Evolutionary conservation across 2,797 vertebrate genomes (phyloP).

Genomic region (Limosa lapponica): DNA sequence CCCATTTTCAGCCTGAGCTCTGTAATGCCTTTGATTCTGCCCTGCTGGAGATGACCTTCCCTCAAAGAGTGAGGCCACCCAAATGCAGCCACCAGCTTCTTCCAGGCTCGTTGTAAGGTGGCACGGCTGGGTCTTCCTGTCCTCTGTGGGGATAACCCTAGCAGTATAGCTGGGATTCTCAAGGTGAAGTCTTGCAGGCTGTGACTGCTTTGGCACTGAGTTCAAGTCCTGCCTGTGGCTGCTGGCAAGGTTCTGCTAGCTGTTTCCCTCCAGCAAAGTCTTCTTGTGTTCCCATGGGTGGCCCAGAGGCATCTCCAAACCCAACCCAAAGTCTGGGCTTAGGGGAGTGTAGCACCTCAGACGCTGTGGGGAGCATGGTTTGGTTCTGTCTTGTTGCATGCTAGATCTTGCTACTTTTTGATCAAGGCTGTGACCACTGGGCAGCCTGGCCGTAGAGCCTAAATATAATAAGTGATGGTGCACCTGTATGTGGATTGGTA

Average conservation of each 20-base stretch:
- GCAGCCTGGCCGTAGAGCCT: neutral
- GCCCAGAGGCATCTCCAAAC: neutral
- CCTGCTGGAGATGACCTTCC: neutral
- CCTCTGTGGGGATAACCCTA: neutral
- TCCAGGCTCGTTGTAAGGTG: neutral
- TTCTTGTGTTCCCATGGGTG: neutral
- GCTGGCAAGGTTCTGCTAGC: neutral
- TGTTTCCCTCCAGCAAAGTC: neutral
- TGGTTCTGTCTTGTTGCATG: neutral
- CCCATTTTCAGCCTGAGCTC: neutral
- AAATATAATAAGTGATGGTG: neutral
- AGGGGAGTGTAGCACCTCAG: neutral
- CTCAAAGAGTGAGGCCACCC: neutral
- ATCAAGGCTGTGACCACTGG: neutral
- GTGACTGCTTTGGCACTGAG: neutral
- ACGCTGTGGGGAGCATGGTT: neutral
- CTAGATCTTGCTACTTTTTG: neutral
- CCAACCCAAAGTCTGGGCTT: neutral
- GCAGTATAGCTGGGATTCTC: neutral
- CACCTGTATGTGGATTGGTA: neutral
- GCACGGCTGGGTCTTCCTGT: neutral
- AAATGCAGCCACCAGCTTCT: neutral
- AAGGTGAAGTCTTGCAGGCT: neutral
- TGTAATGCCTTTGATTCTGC: constrained; percentile 7
- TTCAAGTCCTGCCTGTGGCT: neutral